Evolutionary conservation across 2,797 vertebrate species (phyloP), one percentile per base, ranked within the genome.

Genomic region (Propithecus perrieri): DNA sequence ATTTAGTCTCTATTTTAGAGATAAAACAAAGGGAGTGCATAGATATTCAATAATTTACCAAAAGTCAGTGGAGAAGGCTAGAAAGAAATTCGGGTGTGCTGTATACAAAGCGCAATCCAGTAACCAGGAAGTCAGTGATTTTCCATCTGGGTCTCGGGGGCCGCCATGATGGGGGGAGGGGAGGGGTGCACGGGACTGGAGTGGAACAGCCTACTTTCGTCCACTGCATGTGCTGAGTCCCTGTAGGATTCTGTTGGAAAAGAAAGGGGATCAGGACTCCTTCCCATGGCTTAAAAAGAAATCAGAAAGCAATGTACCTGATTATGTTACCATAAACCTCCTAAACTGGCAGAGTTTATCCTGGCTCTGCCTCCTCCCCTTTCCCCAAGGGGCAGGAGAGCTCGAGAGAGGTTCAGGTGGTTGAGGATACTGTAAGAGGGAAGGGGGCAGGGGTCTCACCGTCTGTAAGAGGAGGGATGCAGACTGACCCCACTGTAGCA

Each of bases 1-100:
- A 59, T 46, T 84, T 86, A 28, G 8, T 78, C 11, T 94, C 63
- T 78, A 33, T 88, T 95, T 96, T 81, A 85, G 41, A 95, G 75
- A 92, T 63, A 72, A 95, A 92, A 85, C 35, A 85, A 91, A 95
- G 53, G 59, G 55, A 85, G 11, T 6, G 41, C 9, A 53, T 17
- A 83, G 80, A 78, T 61, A 43, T 38, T 88, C 88, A 79, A 69
- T 11, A 61, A 59, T 88, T 95, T 94, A 65, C 85, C 85, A 79
- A 61, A 81, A 88, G n/a, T 59, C 90, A 95, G 78, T 38, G 43
- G 50, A 74, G 61, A 85, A 41, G 41, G 50, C 50, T 43, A 83
- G 79, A 85, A 92, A 94, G 74, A 91, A 83, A 87, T 79, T 63
- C 28, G 79, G n/a, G 22, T 80, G 87, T 93, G 30, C 46, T 26